Evolutionary conservation across 2,888 invertebrate genomes (phyloP).

Genomic region (Apotomis betuletana): DNA sequence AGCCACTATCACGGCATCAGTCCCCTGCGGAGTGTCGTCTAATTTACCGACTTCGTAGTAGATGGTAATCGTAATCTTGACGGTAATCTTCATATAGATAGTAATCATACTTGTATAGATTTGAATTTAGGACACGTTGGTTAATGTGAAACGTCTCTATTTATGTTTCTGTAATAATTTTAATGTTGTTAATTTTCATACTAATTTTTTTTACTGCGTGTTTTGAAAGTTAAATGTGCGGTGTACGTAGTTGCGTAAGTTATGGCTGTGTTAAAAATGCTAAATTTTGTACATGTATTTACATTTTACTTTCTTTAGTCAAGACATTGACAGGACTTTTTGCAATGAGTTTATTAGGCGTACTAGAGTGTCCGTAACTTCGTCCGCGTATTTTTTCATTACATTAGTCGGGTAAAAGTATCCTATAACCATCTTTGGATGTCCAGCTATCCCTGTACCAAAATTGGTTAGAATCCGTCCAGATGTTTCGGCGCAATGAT

Average conservation of each 20-base stretch:
- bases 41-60: conserved; percentile 22
- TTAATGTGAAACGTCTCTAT: conserved; percentile 14
- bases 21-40: conserved; percentile 12
- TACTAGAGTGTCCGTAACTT: too few relatives aligned
- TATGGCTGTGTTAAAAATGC: not conserved
- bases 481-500: too few relatives aligned
- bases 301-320: too few relatives aligned
- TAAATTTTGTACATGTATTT: too few relatives aligned
- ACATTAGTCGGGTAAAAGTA: too few relatives aligned
- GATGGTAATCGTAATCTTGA: conserved; percentile 3
- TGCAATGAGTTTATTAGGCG: too few relatives aligned
- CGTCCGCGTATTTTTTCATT: too few relatives aligned
- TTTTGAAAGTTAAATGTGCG: not conserved
- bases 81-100: not conserved
- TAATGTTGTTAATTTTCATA: conserved; percentile 5
- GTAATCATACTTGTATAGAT: conserved; percentile 13
- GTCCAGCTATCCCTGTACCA: too few relatives aligned
- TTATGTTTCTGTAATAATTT: not conserved
- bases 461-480: too few relatives aligned
- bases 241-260: not conserved
- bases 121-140: conserved; percentile 9
- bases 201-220: conserved; percentile 3
- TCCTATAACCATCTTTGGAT: too few relatives aligned
- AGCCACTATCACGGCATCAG: not conserved
- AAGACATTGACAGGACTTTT: too few relatives aligned